These are phyloP conservation scores for Kryptolebias ocellatus DNA, from an alignment of 2,797 vertebrate species.

Conservation along the genomic window DNA sequence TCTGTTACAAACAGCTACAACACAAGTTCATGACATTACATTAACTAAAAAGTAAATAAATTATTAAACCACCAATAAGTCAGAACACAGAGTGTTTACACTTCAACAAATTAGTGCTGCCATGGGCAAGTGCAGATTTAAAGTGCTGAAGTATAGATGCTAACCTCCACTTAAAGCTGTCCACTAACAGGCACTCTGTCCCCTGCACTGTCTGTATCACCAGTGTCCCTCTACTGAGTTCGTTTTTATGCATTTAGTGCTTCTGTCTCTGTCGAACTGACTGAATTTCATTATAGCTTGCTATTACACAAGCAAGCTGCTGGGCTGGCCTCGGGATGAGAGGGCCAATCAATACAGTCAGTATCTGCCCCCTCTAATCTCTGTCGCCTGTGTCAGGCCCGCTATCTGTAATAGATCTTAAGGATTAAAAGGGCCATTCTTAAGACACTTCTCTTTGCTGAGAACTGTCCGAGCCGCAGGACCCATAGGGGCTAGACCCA, in stretches of 20 bases:
- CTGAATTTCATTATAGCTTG: conserved; percentile 82
- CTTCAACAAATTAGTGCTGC: conserved; percentile 40
- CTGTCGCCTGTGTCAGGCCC: conserved; percentile 78
- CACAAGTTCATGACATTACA: conserved; percentile 55
- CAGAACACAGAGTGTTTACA: conserved; percentile 40
- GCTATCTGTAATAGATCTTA: conserved; percentile 87
- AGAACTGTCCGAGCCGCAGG: conserved; percentile 52
- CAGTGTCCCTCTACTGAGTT: conserved; percentile 41
- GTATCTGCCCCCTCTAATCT: conserved; percentile 84
- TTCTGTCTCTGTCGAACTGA: conserved; percentile 61
- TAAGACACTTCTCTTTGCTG: conserved; percentile 76
- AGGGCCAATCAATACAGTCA: conserved; percentile 83
- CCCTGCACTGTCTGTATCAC: conserved; percentile 16
- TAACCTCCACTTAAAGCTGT: conserved; percentile 60
- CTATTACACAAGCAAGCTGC: conserved; percentile 77
- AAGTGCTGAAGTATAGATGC: conserved; percentile 38
- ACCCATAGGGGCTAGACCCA: conserved; percentile 37
- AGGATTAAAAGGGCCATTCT: conserved; percentile 80
- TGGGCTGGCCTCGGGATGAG: conserved; percentile 72
- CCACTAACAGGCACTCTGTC: conserved; percentile 31
- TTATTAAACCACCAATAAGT: conserved; percentile 17
- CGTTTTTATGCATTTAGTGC: conserved; percentile 67
- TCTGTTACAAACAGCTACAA: conserved; percentile 51
- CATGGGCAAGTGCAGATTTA: conserved; percentile 42
- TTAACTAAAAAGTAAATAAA: conserved; percentile 6